phyloP scores from a whole-genome alignment of 2,888 invertebrate species.

The Orchesella flavescens region DNA sequence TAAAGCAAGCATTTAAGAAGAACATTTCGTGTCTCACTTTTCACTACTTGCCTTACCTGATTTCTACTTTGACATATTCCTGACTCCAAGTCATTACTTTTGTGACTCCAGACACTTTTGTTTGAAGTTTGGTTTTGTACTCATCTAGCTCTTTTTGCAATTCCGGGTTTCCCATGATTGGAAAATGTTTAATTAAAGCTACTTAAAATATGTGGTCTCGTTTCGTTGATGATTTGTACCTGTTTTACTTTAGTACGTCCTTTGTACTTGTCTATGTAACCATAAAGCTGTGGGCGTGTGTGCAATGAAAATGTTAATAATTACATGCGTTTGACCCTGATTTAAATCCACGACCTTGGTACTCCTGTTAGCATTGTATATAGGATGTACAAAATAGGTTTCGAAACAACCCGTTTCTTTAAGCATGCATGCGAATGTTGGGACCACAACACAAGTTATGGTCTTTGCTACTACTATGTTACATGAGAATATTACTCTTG shows the following conservation, averaged over 20 bases:
- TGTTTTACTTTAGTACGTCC: no score
- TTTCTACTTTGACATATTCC: constrained; percentile 51
- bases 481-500: no score
- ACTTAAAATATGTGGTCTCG: no score
- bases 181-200: background rate
- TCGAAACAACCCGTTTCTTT: no score
- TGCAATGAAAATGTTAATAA: background rate
- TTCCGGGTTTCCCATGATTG: constrained; percentile 42
- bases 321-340: background rate
- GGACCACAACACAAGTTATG: no score
- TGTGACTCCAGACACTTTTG: constrained; percentile 29
- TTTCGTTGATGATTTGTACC: no score
- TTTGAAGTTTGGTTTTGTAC: constrained; percentile 26
- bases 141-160: constrained; percentile 47
- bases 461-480: no score
- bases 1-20: background rate
- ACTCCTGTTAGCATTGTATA: no score
- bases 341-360: background rate
- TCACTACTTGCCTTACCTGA: no score
- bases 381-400: no score
- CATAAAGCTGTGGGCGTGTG: background rate
- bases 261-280: background rate
- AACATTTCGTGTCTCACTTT: no score
- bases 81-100: constrained; percentile 52
- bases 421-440: no score